Percentiles rank a stretch among this genome's conserved stretches.
Evolutionary conservation across 2,888 invertebrate genomes (phyloP).

Genomic region (Nudaria mundana): DNA sequence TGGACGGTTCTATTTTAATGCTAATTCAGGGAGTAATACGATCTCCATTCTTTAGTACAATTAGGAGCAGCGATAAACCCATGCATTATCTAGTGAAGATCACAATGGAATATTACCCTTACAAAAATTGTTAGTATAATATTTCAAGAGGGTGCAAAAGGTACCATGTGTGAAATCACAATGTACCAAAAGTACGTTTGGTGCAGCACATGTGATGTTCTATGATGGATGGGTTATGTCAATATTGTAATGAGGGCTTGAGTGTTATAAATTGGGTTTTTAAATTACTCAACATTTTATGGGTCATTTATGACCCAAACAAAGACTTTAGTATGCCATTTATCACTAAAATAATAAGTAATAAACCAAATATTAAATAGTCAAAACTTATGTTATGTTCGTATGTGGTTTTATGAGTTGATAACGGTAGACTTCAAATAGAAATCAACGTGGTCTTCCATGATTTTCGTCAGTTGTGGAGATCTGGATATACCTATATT

Average conservation of each 20-base stretch:
- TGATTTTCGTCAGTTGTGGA: too few relatives aligned
- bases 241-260: conserved; percentile 16
- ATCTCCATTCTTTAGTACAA: conserved; percentile 72
- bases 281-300: not conserved
- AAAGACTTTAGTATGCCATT: too few relatives aligned
- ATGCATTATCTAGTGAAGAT: conserved; percentile 76
- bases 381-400: not conserved
- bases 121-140: conserved; percentile 76
- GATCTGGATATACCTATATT: too few relatives aligned
- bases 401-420: not conserved
- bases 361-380: not conserved
- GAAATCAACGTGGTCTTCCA: too few relatives aligned
- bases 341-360: not conserved
- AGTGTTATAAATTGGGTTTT: conserved; percentile 1
- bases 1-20: conserved; percentile 59
- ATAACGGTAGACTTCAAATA: too few relatives aligned
- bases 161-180: conserved; percentile 75
- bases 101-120: conserved; percentile 72
- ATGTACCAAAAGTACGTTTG: conserved; percentile 60
- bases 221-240: conserved; percentile 56
- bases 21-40: conserved; percentile 71
- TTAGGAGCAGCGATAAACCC: conserved; percentile 74
- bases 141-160: conserved; percentile 71
- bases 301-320: too few relatives aligned
- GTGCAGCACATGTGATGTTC: conserved; percentile 37